These are phyloP conservation scores for Papilio gigon DNA, from an alignment of 2,888 invertebrate genomes.

Conservation along the genomic window DNA sequence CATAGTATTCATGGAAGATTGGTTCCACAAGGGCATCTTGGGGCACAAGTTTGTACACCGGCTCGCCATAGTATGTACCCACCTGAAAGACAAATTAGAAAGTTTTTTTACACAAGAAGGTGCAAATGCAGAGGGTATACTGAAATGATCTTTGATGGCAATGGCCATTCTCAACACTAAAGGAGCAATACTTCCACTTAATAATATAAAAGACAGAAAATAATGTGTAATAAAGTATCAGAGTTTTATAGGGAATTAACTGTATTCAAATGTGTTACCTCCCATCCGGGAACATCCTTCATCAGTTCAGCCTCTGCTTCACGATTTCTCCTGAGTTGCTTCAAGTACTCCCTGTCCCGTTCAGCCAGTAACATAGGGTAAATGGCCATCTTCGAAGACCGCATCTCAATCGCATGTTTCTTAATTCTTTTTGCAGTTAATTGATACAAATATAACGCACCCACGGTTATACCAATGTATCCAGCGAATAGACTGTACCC, in stretches of 20 bases:
- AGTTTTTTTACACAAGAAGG: no score
- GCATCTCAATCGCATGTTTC: constrained; percentile 86
- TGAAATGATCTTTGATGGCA: no score
- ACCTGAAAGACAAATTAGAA: constrained; percentile 68
- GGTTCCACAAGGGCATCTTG: constrained; percentile 85
- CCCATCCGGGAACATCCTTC: constrained; percentile 95
- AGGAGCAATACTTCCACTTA: no score
- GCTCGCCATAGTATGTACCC: constrained; percentile 94
- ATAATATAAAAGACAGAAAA: no score
- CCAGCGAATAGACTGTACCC: constrained; percentile 85
- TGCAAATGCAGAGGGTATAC: no score
- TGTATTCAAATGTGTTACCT: constrained; percentile 71
- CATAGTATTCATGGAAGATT: constrained; percentile 86
- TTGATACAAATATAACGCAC: constrained; percentile 82
- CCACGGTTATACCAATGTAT: constrained; percentile 82
- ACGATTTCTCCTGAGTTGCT: constrained; percentile 89
- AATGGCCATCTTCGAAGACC: constrained; percentile 89
- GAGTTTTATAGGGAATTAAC: no score
- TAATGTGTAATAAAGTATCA: no score
- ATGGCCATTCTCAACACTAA: no score
- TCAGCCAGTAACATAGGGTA: constrained; percentile 91
- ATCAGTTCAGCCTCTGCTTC: constrained; percentile 94
- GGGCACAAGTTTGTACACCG: constrained; percentile 87
- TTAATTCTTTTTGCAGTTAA: constrained; percentile 78
- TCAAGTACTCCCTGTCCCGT: constrained; percentile 91